phyloP scores from a whole-genome alignment of 2,113 vertebrate genomes.

The Sinocyclocheilus anophthalmus region DNA sequence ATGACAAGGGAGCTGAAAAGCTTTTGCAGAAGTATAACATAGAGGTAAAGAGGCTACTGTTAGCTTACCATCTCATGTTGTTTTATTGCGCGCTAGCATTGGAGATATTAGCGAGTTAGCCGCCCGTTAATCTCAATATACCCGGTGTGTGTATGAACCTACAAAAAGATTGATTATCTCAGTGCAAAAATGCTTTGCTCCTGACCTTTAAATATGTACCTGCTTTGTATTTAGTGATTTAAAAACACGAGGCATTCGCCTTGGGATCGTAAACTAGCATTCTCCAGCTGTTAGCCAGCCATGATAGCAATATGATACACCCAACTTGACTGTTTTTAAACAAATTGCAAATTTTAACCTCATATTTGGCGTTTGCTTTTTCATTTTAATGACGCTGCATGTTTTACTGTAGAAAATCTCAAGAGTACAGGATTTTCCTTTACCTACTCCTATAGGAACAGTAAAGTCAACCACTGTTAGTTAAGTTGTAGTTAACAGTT shows the following conservation, averaged over 20 bases:
- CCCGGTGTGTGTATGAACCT: not conserved
- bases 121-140: not conserved
- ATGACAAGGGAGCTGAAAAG: conserved; percentile 63
- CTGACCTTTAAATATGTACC: not conserved
- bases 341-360: not conserved
- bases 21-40: conserved; percentile 69
- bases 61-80: not conserved
- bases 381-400: not conserved
- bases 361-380: not conserved
- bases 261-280: conserved; percentile 8
- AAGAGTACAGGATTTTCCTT: not conserved
- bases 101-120: conserved; percentile 20
- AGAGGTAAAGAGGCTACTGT: conserved; percentile 67
- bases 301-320: not conserved
- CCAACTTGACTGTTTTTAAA: not conserved
- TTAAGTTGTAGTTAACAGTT: not conserved
- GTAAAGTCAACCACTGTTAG: not conserved
- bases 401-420: not conserved
- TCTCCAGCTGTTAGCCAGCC: conserved; percentile 27
- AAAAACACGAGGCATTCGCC: not conserved
- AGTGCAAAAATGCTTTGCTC: not conserved
- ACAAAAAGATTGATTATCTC: not conserved
- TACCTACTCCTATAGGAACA: not conserved
- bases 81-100: not conserved
- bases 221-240: not conserved